Evolutionary conservation across 2,113 vertebrate genomes (phyloP).

Genomic region (Haplotaxodon microlepis): DNA sequence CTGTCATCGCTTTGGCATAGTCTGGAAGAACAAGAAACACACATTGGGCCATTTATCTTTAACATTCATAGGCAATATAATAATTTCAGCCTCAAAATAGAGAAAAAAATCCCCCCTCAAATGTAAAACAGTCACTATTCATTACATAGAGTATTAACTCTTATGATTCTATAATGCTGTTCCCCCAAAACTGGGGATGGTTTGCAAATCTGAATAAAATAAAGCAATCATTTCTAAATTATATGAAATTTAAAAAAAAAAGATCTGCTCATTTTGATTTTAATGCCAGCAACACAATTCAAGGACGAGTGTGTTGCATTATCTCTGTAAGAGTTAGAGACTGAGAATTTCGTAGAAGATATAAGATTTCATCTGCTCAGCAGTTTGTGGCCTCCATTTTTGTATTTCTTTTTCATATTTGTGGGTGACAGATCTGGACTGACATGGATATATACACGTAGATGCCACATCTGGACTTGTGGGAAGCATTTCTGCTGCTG

Average conservation of each 20-base stretch:
- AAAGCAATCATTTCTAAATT: neutral
- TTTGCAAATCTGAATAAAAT: neutral
- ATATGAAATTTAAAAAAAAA: accelerated
- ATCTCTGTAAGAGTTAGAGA: neutral
- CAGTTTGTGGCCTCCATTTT: neutral
- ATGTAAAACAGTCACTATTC: neutral
- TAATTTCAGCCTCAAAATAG: neutral
- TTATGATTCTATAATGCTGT: neutral
- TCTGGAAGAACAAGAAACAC: neutral
- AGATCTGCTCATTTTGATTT: neutral
- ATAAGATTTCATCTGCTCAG: neutral
- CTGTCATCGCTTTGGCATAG: neutral
- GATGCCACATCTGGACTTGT: neutral
- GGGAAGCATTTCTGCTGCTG: neutral
- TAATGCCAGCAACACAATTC: neutral
- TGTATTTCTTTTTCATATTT: neutral
- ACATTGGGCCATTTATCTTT: neutral
- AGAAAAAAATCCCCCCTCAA: neutral
- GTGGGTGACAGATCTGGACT: neutral
- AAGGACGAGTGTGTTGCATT: neutral
- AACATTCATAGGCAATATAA: neutral
- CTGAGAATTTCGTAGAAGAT: neutral
- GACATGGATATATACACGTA: neutral
- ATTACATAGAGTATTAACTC: neutral
- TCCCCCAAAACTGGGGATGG: neutral